These are phyloP conservation scores for Pterois miles DNA, from an alignment of 2,797 vertebrate species.

Conservation along the genomic window DNA sequence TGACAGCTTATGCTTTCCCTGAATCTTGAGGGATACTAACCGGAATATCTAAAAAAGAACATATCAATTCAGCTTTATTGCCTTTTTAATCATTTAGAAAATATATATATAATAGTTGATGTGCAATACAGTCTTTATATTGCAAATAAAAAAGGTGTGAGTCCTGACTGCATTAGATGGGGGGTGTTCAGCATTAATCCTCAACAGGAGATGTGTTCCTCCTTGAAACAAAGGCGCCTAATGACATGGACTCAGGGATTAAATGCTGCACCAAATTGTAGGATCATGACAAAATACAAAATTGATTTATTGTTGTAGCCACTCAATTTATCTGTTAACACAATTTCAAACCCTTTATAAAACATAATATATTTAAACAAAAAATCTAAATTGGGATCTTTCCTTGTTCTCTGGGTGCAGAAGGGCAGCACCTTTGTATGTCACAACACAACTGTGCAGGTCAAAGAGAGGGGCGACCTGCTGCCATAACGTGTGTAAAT, in stretches of 20 bases:
- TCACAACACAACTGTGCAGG: conserved; percentile 3
- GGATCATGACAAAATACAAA: background rate
- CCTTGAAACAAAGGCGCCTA: conserved; percentile 3
- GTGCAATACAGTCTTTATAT: background rate
- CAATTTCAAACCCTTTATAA: fast-evolving
- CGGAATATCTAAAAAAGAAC: background rate
- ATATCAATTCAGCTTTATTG: background rate
- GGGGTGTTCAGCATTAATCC: too few relatives aligned
- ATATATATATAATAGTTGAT: background rate
- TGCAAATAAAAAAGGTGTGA: background rate
- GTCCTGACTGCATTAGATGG: background rate
- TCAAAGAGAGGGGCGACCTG: conserved; percentile 17
- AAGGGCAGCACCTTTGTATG: background rate
- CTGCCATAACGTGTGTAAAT: background rate
- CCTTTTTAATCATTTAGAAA: background rate
- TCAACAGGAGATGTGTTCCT: background rate
- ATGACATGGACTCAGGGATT: background rate
- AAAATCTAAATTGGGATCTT: background rate
- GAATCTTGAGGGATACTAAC: conserved; percentile 12
- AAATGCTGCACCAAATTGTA: background rate
- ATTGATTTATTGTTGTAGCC: background rate
- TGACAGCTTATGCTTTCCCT: background rate
- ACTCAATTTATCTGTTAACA: background rate
- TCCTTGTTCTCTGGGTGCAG: background rate
- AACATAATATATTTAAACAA: background rate